Evolutionary conservation across 2,888 invertebrate genomes (phyloP).

Genomic region (Oxystoma pomonae): DNA sequence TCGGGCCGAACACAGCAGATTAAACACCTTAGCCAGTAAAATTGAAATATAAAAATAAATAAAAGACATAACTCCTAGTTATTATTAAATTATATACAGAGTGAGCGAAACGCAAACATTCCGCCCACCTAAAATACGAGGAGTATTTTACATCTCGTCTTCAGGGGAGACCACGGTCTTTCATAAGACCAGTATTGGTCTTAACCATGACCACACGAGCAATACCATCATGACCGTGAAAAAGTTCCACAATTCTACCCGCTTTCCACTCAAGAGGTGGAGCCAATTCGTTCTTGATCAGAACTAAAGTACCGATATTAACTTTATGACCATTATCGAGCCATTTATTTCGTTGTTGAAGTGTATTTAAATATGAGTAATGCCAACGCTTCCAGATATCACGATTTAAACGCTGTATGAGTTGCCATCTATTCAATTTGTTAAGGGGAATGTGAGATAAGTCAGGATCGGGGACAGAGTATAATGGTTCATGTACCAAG

Average conservation of each 20-base stretch:
- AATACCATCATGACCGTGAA: neutral
- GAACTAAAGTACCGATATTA: neutral
- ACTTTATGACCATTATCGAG: neutral
- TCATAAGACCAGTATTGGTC: neutral
- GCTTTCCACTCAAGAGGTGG: neutral
- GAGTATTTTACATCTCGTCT: neutral
- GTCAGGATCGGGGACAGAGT: neutral
- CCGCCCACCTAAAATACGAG: slow-evolving; percentile 34
- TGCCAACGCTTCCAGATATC: neutral
- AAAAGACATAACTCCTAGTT: no score
- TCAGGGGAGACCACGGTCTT: neutral
- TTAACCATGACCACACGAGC: neutral
- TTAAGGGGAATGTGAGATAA: neutral
- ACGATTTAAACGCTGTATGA: no score
- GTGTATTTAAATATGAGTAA: neutral
- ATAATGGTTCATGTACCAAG: neutral
- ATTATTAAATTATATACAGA: neutral
- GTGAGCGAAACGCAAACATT: slow-evolving; percentile 55
- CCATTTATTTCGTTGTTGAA: neutral
- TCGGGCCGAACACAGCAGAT: no score
- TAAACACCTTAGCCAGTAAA: no score
- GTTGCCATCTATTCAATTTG: neutral
- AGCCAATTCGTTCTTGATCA: neutral
- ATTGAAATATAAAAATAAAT: no score
- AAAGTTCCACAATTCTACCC: neutral